Evolutionary conservation across 2,113 vertebrate genomes (phyloP).

Genomic region (Lanius collurio): DNA sequence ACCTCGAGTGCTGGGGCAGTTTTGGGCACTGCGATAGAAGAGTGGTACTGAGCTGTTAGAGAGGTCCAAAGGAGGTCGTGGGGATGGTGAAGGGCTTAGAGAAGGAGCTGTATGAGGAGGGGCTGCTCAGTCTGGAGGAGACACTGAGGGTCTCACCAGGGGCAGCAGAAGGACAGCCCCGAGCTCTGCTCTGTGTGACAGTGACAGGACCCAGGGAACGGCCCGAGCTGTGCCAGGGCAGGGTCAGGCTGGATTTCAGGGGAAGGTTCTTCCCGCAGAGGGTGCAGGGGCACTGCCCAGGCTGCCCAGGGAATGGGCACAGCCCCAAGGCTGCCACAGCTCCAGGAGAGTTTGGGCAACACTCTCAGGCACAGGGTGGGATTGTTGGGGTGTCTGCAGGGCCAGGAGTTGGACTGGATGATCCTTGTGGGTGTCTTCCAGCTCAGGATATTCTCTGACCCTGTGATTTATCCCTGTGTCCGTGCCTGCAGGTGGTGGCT

Average conservation of each 20-base stretch:
- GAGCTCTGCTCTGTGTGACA: not conserved
- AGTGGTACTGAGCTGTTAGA: rapidly evolving
- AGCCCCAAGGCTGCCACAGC: not conserved
- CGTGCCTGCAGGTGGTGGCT: not conserved
- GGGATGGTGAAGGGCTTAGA: not conserved
- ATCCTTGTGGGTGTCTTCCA: not conserved
- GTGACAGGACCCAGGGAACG: not conserved
- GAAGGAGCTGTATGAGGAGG: too few relatives aligned
- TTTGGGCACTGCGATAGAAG: rapidly evolving
- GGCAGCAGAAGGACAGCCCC: not conserved
- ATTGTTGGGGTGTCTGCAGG: not conserved
- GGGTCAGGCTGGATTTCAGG: rapidly evolving
- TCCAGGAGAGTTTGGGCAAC: rapidly evolving
- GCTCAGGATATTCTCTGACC: not conserved
- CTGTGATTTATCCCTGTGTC: not conserved
- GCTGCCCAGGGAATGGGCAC: not conserved
- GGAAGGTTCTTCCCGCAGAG: not conserved
- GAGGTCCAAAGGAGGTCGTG: not conserved
- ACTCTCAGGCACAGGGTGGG: not conserved
- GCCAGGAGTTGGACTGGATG: not conserved
- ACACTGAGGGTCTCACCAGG: not conserved
- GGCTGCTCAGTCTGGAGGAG: not conserved
- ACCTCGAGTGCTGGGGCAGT: not conserved
- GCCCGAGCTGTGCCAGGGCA: not conserved
- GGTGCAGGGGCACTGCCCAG: not conserved